phyloP scores from a whole-genome alignment of 2,113 vertebrate species.

The Rhegmatorhina hoffmannsi region DNA sequence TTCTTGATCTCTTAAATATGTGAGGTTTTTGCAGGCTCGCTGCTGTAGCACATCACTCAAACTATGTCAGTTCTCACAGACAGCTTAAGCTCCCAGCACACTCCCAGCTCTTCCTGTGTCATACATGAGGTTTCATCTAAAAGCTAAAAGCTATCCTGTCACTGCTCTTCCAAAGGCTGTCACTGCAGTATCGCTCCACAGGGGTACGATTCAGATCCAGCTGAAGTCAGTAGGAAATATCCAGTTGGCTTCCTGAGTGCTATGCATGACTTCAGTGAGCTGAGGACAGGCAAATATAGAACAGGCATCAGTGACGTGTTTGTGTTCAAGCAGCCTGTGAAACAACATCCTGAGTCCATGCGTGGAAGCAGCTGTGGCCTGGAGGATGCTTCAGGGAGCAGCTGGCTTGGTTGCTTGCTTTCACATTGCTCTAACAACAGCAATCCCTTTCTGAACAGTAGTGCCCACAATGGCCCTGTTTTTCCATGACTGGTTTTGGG shows the following conservation, averaged over 20 bases:
- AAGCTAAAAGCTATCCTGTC: neutral
- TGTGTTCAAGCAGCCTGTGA: neutral
- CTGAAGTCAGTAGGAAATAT: slow-evolving; percentile 12
- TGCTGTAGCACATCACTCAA: neutral
- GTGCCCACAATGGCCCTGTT: neutral
- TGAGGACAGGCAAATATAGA: slow-evolving; percentile 2
- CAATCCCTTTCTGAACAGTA: neutral
- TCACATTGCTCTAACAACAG: neutral
- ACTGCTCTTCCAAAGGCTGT: neutral
- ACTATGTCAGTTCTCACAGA: neutral
- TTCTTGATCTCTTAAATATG: neutral
- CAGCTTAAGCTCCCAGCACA: neutral
- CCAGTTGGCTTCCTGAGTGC: slow-evolving; percentile 9
- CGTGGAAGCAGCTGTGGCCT: neutral
- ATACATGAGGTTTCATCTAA: neutral
- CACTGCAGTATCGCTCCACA: neutral
- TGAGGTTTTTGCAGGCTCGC: neutral
- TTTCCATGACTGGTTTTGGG: neutral
- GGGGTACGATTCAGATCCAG: neutral
- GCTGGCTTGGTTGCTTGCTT: neutral
- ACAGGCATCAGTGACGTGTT: neutral
- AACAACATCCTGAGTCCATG: neutral
- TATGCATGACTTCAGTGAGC: neutral
- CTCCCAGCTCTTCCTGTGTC: neutral
- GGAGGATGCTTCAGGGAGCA: neutral